Base-by-base conservation (phyloP, 2,797 vertebrate genomes). In the Scarus forsteni region DNA sequence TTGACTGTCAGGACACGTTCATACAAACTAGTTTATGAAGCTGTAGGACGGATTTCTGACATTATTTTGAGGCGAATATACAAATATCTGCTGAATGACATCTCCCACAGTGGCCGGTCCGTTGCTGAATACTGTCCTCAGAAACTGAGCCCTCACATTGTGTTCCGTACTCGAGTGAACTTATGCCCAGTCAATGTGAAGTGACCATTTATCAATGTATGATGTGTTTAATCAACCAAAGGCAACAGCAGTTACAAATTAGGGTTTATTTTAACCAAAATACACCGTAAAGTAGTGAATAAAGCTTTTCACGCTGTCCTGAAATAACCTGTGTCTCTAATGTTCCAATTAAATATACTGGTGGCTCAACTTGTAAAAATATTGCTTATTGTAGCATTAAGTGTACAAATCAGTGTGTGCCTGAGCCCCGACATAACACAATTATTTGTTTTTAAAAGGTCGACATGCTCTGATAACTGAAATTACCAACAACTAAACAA, bases 41-140 rank as follows among this genome's bases (percentile, higher is more conserved):
- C 0, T 18, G 7, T 2, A 14, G 3, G 9, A 0, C 14, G 0
- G 0, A 0, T 7, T 27, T n/a, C 36, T 7, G 3, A 59, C 15
- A 7, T 43, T 1, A 1, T 42, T 3, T 13, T 35, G 7, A 60
- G 8, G 13, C 52, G 39, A 50, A 66, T 38, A 8, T 39, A 10
- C 1, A 0, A 58, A 51, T n/a, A 35, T 13, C 39, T 12, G 1
- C 10, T 51, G 10, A 64, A 62, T 0, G 38, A 49, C 27, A 16
- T 0, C 1, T 13, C 3, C 13, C 5, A 3, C 14, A 7, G 27
- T 3, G 1, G 3, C 12, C 10, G 12, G 85, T 88, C 84, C 91
- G 88, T 42, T 56, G 0, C 3, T 49, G 14, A 84, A 87, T 74
- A 54, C 3, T 1, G 75, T 87, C 89, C 91, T 77, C 70, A 5